Conservation (phyloP, 2,888 invertebrate genomes). For the Eurois occulta region DNA sequence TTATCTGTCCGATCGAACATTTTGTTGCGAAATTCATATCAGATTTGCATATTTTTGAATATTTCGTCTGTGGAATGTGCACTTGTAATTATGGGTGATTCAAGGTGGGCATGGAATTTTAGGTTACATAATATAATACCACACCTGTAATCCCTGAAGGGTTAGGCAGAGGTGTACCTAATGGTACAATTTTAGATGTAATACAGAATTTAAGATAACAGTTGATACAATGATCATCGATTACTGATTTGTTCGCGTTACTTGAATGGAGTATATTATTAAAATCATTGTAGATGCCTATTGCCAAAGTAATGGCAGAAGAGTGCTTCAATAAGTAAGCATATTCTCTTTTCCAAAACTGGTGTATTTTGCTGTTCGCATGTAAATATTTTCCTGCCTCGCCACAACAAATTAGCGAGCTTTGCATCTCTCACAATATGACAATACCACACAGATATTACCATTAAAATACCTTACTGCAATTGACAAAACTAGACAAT, state of each 20-base stretch:
- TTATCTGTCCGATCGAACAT: slow-evolving; percentile 56
- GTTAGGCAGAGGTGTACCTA: too few species aligned
- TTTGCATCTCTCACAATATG: background rate
- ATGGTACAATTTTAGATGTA: too few species aligned
- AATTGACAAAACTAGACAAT: slow-evolving; percentile 8
- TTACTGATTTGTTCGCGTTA: background rate
- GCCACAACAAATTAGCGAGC: background rate
- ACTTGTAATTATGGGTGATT: background rate
- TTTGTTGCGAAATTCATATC: slow-evolving; percentile 50
- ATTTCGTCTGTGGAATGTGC: background rate
- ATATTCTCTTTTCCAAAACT: background rate
- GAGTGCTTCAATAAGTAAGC: background rate
- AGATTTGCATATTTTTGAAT: slow-evolving; percentile 40
- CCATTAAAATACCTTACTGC: slow-evolving; percentile 1
- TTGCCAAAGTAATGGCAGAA: background rate
- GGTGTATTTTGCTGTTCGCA: background rate
- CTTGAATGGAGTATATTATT: background rate
- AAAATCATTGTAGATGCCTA: background rate
- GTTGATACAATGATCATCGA: background rate
- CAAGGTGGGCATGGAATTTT: slow-evolving; percentile 8
- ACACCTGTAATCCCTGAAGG: too few species aligned
- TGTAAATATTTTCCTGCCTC: background rate
- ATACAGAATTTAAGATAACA: background rate
- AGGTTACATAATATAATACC: background rate
- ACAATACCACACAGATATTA: background rate